Base-by-base conservation (phyloP, 2,113 vertebrate genomes). In the Mobula birostris region DNA sequence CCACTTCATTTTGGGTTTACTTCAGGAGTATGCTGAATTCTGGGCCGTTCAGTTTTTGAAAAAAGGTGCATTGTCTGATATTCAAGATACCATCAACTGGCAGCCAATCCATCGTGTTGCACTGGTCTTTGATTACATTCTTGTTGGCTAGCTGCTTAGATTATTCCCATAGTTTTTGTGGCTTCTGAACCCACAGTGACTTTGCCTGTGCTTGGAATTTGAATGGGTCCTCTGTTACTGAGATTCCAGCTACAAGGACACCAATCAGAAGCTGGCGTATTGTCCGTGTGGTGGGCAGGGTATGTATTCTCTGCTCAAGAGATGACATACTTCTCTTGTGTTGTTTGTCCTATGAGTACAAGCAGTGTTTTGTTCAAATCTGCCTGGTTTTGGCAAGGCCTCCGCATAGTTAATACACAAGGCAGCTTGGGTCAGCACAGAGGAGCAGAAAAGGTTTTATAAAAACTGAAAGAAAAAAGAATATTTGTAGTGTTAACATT, bases 341-440 rank as follows among this genome's bases (percentile, higher is more conserved):
- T 66, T 90, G 85, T 90, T 90, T 90, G 85, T 90, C 82, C 14
- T 96, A 94, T 4, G 80, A 95, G 96, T 97, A 97, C 97, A 98
- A 97, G 96, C 95, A 94, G 95, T 95, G 97, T 96, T 97, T 97
- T 98, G 97, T 98, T 96, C 96, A 95, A 96, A 95, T 96, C 96
- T 95, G 96, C 96, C 96, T 96, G 96, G 95, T 96, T 96, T 96
- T 97, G 97, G 97, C 97, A 97, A 96, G 95, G 96, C 95, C 61
- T 6, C 12, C 32, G 12, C n/a, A 32, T 68, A 27, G 29, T 90
- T 90, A 66, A 66, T 66, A 68, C n/a, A 88, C 29, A 66, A n/a
- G n/a, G 61, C 85, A 12, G 29, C 29, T 0, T 6, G 32, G 58
- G 85, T 68, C 85, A 90, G 85, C 7, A 17, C 17, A 66, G 15